Base-by-base conservation (phyloP, 2,888 invertebrate genomes). In the Brachypalpus laphriformis region DNA sequence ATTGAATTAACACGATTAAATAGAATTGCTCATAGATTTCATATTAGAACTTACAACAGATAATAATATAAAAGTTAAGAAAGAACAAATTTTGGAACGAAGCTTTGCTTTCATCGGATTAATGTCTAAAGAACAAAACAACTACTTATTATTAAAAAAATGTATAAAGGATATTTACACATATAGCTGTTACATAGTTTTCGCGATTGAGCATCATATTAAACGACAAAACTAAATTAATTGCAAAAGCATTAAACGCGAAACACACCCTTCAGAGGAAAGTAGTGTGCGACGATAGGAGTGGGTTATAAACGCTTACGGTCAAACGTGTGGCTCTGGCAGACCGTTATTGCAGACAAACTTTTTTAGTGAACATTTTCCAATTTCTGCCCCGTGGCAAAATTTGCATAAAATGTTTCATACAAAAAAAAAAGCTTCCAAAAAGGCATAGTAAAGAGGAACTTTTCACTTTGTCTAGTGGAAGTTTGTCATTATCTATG, bases 11-110 rank as follows among this genome's bases (percentile, higher is more conserved):
- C 31, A 66, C 49, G 45, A 65, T 28, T 22, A 51, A 25, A 18
- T 20, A 59, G n/a, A 61, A 54, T 85, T 75, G 75, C 85, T 85
- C 81, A 81, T 81, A 83, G 74, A 80, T 83, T 83, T 83, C 80
- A 70, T 80, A 83, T 80, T 83, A 83, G 83, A 57, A 75, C 51
- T 31, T 66, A 70, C 65, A 54, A 66, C 59, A 66, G 75, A 75
- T 76, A 71, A 74, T 74, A 78, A 75, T 20, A 74, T 42, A 63
- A 49, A 6, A 61, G 14, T 56, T 34, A 66, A 65, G 28, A n/a
- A n/a, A 4, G 34, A 42, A 18, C 7, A 31, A 31, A 54, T 40
- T 22, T 74, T 14, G 16, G 18, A 77, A 28, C 16, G 9, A 51
- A 80, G 70, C 65, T 80, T 51, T 71, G 80, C 80, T 80, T 80